Percentiles rank a stretch among this genome's conserved stretches.
phyloP scores from a whole-genome alignment of 2,888 invertebrate genomes.

The Pollenia griseotomentosa region DNA sequence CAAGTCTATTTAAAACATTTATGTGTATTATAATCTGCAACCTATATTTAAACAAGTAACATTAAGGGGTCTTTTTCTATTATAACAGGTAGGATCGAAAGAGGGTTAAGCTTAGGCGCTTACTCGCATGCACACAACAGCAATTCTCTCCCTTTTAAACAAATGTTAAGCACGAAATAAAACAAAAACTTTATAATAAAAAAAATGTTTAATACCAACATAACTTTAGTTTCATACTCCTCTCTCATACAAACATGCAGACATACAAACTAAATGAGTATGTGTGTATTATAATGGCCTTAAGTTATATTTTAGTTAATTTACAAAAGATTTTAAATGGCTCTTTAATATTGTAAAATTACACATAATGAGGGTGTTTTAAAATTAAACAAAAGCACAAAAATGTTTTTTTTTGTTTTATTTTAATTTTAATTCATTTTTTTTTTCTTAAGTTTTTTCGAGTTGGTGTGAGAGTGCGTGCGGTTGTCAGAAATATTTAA shows the following conservation, averaged over 20 bases:
- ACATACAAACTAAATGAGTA: not conserved
- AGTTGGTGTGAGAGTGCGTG: slow-evolving; percentile 30
- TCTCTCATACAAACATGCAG: not conserved
- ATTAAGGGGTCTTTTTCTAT: slow-evolving; percentile 54
- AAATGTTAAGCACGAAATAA: slow-evolving; percentile 34
- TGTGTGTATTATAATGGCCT: slow-evolving; percentile 49
- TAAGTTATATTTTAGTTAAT: slow-evolving; percentile 71
- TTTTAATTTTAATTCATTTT: not conserved
- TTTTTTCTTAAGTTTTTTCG: not conserved
- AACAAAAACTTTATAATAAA: slow-evolving; percentile 4
- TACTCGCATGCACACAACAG: not conserved
- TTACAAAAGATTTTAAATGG: slow-evolving; percentile 69
- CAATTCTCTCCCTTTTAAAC: not conserved
- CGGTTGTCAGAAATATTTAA: slow-evolving; percentile 45
- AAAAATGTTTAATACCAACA: slow-evolving; percentile 26
- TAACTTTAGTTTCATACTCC: slow-evolving; percentile 16
- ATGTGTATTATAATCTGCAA: slow-evolving; percentile 38
- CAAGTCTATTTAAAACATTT: slow-evolving; percentile 46
- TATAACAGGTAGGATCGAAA: slow-evolving; percentile 61
- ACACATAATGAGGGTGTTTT: slow-evolving; percentile 71
- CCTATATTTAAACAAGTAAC: slow-evolving; percentile 57
- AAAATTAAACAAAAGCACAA: slow-evolving; percentile 61
- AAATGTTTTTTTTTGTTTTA: slow-evolving; percentile 10
- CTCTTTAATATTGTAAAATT: slow-evolving; percentile 71
- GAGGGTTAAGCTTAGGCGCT: slow-evolving; percentile 57